phyloP scores from a whole-genome alignment of 2,797 vertebrate genomes.

The Brachyalestes nurse region DNA sequence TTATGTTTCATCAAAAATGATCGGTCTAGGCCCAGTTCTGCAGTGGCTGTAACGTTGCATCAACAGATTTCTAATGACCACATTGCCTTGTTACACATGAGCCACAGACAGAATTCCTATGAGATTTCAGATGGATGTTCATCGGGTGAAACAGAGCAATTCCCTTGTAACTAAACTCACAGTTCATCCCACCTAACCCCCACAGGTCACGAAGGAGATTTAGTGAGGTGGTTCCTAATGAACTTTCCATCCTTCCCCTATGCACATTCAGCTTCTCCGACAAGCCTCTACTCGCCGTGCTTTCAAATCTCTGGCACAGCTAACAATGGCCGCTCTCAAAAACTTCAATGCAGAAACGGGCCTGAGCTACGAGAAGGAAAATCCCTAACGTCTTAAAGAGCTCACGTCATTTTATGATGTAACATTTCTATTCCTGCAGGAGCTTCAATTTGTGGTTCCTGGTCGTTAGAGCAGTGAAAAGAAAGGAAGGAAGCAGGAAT shows the following conservation, averaged over 20 bases:
- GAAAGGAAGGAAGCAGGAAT: background rate
- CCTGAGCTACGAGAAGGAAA: constrained; percentile 2
- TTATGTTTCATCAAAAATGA: too few relatives aligned
- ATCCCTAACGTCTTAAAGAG: background rate
- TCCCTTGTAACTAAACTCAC: constrained; percentile 20
- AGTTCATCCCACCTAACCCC: constrained; percentile 26
- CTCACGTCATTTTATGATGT: constrained; percentile 16
- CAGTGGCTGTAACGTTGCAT: background rate
- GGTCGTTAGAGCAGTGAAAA: background rate
- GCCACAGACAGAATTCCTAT: background rate
- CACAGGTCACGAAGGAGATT: constrained; percentile 9
- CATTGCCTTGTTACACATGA: background rate
- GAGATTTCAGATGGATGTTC: constrained; percentile 33
- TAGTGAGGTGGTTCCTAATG: constrained; percentile 31
- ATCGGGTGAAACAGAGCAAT: constrained; percentile 38
- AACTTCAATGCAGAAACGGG: constrained; percentile 8
- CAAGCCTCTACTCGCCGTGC: background rate
- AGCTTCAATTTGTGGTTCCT: constrained; percentile 23
- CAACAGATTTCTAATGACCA: background rate
- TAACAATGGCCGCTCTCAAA: constrained; percentile 21
- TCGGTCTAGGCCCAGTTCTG: too few relatives aligned
- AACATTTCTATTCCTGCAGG: constrained; percentile 24
- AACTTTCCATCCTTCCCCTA: constrained; percentile 39
- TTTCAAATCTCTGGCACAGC: constrained; percentile 14
- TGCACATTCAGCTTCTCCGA: constrained; percentile 11